phyloP scores from a whole-genome alignment of 2,113 vertebrate species.

The Shinisaurus crocodilurus region DNA sequence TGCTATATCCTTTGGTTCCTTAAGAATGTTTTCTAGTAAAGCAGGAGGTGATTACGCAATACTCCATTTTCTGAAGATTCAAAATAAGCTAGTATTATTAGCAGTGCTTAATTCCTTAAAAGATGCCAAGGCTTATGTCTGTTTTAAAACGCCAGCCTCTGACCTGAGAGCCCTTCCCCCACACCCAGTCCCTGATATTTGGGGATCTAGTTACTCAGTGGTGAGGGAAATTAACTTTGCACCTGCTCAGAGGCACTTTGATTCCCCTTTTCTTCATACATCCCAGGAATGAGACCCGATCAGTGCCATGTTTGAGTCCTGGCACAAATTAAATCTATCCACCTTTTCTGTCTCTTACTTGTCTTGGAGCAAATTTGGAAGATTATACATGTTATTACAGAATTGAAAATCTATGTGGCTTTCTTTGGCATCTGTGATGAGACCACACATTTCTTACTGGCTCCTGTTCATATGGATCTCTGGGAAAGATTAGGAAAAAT shows the following conservation, averaged over 20 bases:
- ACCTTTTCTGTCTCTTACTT: not conserved
- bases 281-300: not conserved
- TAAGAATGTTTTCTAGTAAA: not conserved
- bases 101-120: not conserved
- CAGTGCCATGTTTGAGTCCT: not conserved
- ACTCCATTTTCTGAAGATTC: not conserved
- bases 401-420: not conserved
- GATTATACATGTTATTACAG: not conserved
- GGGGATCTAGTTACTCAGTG: not conserved
- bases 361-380: not conserved
- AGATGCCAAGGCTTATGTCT: not conserved
- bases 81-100: not conserved
- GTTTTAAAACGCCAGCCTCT: not conserved
- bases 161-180: not conserved
- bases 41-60: not conserved
- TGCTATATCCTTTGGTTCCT: not conserved
- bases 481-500: not conserved
- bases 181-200: not conserved
- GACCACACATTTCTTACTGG: not conserved
- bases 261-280: not conserved
- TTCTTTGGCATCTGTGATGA: not conserved
- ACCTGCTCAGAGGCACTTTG: not conserved
- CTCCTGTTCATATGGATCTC: not conserved
- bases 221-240: not conserved
- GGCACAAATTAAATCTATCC: not conserved